Evolutionary conservation across 2,888 invertebrate species (phyloP).

Genomic region (Sarcophaga variegata): DNA sequence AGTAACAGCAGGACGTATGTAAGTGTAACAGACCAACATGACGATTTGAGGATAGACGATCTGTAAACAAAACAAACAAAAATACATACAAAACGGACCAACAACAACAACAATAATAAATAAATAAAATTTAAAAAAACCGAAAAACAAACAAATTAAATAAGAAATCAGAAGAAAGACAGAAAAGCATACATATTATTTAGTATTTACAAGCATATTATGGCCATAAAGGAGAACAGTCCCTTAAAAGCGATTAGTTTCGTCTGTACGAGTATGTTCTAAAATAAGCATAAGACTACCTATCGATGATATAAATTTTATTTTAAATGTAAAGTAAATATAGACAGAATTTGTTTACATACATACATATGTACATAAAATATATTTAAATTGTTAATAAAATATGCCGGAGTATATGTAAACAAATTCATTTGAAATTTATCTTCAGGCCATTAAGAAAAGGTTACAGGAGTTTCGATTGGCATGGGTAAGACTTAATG

Average conservation of each 20-base stretch:
- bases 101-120: no score
- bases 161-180: not conserved
- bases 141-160: not conserved
- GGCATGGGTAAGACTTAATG: no score
- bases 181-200: not conserved
- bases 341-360: slow-evolving; percentile 50
- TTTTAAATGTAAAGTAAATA: slow-evolving; percentile 37
- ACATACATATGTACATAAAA: not conserved
- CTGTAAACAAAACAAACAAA: slow-evolving; percentile 11
- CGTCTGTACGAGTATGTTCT: not conserved
- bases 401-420: no score
- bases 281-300: not conserved
- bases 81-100: no score
- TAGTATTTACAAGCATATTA: not conserved
- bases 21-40: slow-evolving; percentile 41
- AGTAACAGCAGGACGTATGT: not conserved
- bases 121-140: no score
- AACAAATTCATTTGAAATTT: no score
- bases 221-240: not conserved
- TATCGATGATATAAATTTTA: not conserved
- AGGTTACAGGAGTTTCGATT: no score
- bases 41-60: slow-evolving; percentile 59
- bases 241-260: not conserved
- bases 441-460: no score
- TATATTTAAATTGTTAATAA: no score